These are phyloP conservation scores for Camptogramma bilineatum DNA, from an alignment of 2,888 invertebrate genomes.

Conservation along the genomic window DNA sequence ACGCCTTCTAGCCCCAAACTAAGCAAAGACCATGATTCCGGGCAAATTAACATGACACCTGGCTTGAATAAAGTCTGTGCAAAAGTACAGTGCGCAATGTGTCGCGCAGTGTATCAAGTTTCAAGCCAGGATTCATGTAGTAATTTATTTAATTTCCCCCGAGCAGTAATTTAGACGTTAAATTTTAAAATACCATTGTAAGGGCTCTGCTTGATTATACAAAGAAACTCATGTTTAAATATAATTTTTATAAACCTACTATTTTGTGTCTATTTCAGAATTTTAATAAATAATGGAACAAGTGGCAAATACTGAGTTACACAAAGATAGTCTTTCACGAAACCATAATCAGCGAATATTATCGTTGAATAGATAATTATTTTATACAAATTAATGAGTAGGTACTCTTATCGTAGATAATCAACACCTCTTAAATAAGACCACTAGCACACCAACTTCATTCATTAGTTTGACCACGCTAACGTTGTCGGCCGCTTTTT, in stretches of 20 bases:
- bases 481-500: background rate
- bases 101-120: too few relatives aligned
- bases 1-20: too few relatives aligned
- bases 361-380: constrained; percentile 1
- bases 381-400: constrained; percentile 6
- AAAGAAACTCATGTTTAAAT: too few relatives aligned
- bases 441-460: background rate
- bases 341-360: background rate
- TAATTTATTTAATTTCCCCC: too few relatives aligned
- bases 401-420: constrained; percentile 12
- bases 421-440: constrained; percentile 13
- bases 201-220: too few relatives aligned
- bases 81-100: too few relatives aligned
- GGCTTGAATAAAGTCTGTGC: too few relatives aligned
- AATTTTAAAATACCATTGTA: too few relatives aligned
- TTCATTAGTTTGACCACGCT: background rate
- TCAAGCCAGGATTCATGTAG: too few relatives aligned
- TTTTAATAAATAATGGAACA: background rate
- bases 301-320: background rate
- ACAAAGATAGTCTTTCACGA: background rate
- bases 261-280: background rate
- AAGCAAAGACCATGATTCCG: too few relatives aligned
- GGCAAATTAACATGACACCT: too few relatives aligned
- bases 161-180: too few relatives aligned
- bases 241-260: background rate